Conservation (phyloP, 2,888 invertebrate genomes). For the Congeria kusceri region DNA sequence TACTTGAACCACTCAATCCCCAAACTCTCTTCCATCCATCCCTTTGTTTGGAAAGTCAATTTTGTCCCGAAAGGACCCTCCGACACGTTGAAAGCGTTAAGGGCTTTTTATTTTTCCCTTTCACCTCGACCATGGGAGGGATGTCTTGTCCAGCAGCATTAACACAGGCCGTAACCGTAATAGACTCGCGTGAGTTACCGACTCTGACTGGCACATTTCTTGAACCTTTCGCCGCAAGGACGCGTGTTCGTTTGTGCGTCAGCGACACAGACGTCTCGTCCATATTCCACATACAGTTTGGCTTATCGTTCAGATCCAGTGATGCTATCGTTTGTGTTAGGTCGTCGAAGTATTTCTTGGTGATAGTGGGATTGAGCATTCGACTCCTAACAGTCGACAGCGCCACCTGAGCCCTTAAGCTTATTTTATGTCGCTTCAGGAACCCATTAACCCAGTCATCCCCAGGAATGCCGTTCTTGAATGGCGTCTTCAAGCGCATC, state of each 20-base stretch:
- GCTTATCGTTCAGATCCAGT: slow-evolving; percentile 4
- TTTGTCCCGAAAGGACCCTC: slow-evolving; percentile 21
- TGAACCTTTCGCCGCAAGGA: slow-evolving; percentile 18
- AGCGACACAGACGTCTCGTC: slow-evolving; percentile 39
- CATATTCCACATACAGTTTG: slow-evolving; percentile 30
- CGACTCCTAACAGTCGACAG: slow-evolving; percentile 1
- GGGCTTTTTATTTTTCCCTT: slow-evolving; percentile 8
- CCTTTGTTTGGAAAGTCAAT: slow-evolving; percentile 46
- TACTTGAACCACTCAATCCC: slow-evolving; percentile 41
- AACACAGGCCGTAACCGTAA: slow-evolving; percentile 46
- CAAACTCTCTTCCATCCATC: slow-evolving; percentile 51
- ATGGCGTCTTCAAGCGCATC: not conserved
- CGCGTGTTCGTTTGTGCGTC: slow-evolving; percentile 40
- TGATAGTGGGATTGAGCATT: slow-evolving; percentile 11
- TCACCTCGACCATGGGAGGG: slow-evolving; percentile 38
- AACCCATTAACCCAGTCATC: slow-evolving; percentile 19
- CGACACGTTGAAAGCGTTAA: slow-evolving; percentile 2
- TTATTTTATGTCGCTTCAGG: not conserved
- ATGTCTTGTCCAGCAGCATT: slow-evolving; percentile 43
- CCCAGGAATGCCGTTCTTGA: slow-evolving; percentile 8
- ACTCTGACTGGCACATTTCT: slow-evolving; percentile 31
- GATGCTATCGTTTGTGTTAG: not conserved
- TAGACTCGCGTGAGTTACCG: slow-evolving; percentile 18
- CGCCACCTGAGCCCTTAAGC: not conserved
- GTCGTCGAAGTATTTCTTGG: slow-evolving; percentile 13